These are phyloP conservation scores for Meles meles DNA, from an alignment of 2,113 vertebrate genomes.

Conservation along the genomic window DNA sequence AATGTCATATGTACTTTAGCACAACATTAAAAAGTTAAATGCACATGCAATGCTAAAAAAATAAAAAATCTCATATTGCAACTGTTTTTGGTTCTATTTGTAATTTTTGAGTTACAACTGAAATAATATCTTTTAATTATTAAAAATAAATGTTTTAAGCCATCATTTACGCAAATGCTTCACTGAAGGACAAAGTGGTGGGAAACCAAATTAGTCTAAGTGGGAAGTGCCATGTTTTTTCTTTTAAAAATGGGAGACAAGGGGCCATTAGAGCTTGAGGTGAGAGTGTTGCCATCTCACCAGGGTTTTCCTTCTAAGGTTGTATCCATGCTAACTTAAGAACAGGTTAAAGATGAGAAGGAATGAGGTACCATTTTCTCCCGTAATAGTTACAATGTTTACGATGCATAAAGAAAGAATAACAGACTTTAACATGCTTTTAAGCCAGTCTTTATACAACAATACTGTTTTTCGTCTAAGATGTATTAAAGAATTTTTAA, in stretches of 20 bases:
- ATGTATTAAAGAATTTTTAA: conserved; percentile 63
- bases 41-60: neutral
- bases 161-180: neutral
- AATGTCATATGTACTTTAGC: neutral
- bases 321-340: neutral
- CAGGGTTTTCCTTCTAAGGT: neutral
- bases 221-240: neutral
- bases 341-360: neutral
- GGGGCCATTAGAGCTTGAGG: neutral
- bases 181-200: neutral
- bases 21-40: neutral
- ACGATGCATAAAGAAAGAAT: neutral
- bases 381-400: neutral
- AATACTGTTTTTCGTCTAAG: conserved; percentile 42
- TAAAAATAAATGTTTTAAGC: neutral
- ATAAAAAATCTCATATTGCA: neutral
- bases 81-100: neutral
- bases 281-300: neutral
- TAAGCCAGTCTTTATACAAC: conserved; percentile 13
- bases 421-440: neutral
- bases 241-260: neutral
- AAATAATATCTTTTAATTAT: neutral
- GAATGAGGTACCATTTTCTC: neutral
- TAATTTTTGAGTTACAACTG: neutral
- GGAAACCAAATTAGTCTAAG: neutral